A percentile compares a stretch with the other conserved stretches of the same genome.
Conservation (phyloP, 2,888 invertebrate genomes). For the Mesorhabditis belari region DNA sequence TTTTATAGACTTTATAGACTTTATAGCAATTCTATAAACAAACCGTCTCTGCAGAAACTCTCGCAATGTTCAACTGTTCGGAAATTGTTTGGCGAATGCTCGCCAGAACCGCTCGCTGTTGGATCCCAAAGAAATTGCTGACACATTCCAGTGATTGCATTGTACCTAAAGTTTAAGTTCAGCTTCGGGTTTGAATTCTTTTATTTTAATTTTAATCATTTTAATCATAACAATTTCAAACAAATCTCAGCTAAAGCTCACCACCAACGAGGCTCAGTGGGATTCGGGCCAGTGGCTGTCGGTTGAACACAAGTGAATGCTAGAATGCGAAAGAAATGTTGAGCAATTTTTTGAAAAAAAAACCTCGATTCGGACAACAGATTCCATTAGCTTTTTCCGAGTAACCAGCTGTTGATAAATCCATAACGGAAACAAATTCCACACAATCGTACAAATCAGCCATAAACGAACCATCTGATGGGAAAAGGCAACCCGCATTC, state of each 20-base stretch:
- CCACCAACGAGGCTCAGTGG: conserved; percentile 43
- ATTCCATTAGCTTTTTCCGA: conserved; percentile 38
- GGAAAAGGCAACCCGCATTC: conserved; percentile 32
- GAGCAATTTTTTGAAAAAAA: too few species aligned
- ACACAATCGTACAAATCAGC: conserved; percentile 42
- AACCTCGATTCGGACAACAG: conserved; percentile 36
- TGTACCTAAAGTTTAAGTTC: conserved; percentile 9
- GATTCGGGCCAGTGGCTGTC: conserved; percentile 40
- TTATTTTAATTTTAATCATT: neutral
- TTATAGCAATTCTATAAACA: conserved; percentile 1
- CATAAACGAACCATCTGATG: conserved; percentile 34
- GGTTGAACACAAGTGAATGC: conserved; percentile 40
- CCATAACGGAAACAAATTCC: conserved; percentile 35
- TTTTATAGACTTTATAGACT: neutral
- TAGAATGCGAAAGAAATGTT: too few species aligned
- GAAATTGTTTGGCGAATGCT: conserved; percentile 42
- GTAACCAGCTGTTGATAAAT: conserved; percentile 33
- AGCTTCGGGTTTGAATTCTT: neutral
- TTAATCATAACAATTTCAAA: neutral
- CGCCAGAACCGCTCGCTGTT: conserved; percentile 30
- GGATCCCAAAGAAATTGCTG: conserved; percentile 45
- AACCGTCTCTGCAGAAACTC: conserved; percentile 34
- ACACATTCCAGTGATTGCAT: conserved; percentile 28
- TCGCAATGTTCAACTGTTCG: conserved; percentile 39
- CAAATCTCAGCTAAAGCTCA: neutral